Evolutionary conservation across 2,113 vertebrate species (phyloP), one percentile per base, ranked within the genome.

Genomic region (Neotoma lepida): DNA sequence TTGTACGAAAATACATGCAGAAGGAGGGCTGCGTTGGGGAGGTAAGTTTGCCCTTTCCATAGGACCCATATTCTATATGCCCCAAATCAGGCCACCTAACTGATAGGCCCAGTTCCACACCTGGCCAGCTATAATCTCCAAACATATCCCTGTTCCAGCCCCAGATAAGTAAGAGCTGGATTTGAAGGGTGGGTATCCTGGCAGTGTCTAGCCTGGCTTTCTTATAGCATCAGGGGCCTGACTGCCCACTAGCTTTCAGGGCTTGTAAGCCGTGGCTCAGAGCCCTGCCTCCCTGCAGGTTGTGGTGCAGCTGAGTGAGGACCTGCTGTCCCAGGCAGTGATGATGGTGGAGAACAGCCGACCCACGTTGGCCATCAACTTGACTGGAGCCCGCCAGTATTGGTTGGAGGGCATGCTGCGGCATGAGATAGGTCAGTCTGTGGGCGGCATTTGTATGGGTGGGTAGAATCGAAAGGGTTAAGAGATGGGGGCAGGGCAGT

Each of bases 321-420:
- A 99, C 98, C 99, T 99, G 46, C 98, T 99, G 90, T 99, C 99
- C 13, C 99, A 99, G 96, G 99, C 99, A 0, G 99, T 99, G 97
- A 99, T 99, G 99, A 99, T 98, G 98, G 99, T 99, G 98, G 99
- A 99, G 98, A 99, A 99, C 97, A 99, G 99, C 88, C 98, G 99
- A 51, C 99, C 99, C 0, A 99, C 99, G 0, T 74, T 99, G 94
- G 99, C 99, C 93, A 99, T 99, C 97, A 99, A 99, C 98, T 97
- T 99, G 96, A 98, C 99, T 0, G 99, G 99, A 95, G 99, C 99
- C 6, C 98, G 99, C 22, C 99, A 99, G 98, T 98, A 99, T 97
- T 99, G 99, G 99, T 97, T 99, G 96, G 99, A 99, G 97, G 99
- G 99, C 96, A 99, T 99, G 99, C 98, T 99, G 93, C 99, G 99